Evolutionary conservation across 2,888 invertebrate genomes (phyloP), one percentile per base, ranked within the genome.

Genomic region (Latrodectus hesperus): DNA sequence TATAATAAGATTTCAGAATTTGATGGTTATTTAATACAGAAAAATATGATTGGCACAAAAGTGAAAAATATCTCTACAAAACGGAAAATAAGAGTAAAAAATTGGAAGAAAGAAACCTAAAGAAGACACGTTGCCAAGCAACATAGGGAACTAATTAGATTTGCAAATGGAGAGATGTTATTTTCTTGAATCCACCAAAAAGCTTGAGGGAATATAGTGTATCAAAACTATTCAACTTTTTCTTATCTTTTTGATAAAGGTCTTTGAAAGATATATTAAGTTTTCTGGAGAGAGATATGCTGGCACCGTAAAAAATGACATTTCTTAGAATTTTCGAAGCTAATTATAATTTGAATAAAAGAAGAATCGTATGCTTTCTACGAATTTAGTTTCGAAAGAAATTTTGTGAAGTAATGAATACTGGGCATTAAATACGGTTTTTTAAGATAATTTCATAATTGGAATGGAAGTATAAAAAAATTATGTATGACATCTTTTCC

Each of bases 91-190:
- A 67, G 73, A 67, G 73, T 49, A n/a, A 11, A 17, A 26, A 52
- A 64, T 64, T 26, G 38, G 72, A 10, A 60, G 71, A 51, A 55
- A 38, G 51, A 55, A 38, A 38, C n/a, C 60, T 16, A 60, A 60
- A 60, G 60, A 52, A 53, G 67, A 74, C 67, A 67, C 26, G 65
- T 53, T 74, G 73, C 81, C 81, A 67, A 17, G 74, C 60, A 60
- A 82, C 75, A 67, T 75, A 53, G 75, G 74, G 75, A 82, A 82
- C 82, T 82, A 82, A 82, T 82, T 82, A 82, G 82, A 75, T 82
- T 82, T 82, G 82, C 82, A 82, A 82, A 82, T 82, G 70, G 53
- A 22, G 82, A 60, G 26, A 49, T 38, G n/a, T 14, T 22, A 74
- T 82, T 67, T 74, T 14, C 55, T 53, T 10, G 22, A 55, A 22